Conservation (phyloP, 1,140 invertebrate species). For the Contarinia nasturtii region DNA sequence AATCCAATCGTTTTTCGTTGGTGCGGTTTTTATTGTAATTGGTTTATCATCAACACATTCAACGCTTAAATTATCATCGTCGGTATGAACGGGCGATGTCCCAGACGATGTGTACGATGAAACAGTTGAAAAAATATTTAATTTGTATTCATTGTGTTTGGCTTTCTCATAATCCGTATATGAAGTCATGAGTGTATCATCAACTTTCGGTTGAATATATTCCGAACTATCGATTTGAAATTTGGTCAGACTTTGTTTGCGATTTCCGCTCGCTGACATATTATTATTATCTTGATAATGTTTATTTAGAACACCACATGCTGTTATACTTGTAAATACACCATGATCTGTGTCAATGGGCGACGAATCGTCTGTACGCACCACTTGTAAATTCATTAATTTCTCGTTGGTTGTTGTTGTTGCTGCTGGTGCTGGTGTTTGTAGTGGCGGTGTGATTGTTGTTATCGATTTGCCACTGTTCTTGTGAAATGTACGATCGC, state of each 20-base stretch:
- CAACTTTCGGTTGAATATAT: conserved; percentile 25
- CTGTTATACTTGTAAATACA: conserved; percentile 35
- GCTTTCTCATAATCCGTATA: conserved; percentile 22
- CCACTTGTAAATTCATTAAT: too few relatives aligned
- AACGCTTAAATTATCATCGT: background rate
- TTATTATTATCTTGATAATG: conserved; percentile 15
- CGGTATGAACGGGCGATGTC: background rate
- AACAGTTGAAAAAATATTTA: conserved; percentile 15
- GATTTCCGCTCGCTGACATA: conserved; percentile 11
- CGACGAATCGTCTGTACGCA: conserved; percentile 2
- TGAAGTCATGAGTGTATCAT: background rate
- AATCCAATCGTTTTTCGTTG: conserved; percentile 23
- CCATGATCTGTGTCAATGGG: conserved; percentile 24
- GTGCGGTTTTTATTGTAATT: conserved; percentile 14
- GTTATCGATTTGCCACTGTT: conserved; percentile 20
- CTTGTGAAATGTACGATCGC: conserved; percentile 1
- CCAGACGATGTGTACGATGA: background rate
- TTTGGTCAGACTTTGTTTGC: conserved; percentile 36
- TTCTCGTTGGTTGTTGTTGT: background rate
- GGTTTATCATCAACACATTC: background rate
- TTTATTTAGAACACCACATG: conserved; percentile 34
- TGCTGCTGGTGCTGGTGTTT: conserved; percentile 21
- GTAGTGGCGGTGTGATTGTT: too few relatives aligned
- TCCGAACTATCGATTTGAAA: conserved; percentile 36
- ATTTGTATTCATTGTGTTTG: conserved; percentile 12